Percentiles rank a stretch among this genome's conserved stretches.
Evolutionary conservation across 2,113 vertebrate species (phyloP).

Genomic region (Carassius gibelio): DNA sequence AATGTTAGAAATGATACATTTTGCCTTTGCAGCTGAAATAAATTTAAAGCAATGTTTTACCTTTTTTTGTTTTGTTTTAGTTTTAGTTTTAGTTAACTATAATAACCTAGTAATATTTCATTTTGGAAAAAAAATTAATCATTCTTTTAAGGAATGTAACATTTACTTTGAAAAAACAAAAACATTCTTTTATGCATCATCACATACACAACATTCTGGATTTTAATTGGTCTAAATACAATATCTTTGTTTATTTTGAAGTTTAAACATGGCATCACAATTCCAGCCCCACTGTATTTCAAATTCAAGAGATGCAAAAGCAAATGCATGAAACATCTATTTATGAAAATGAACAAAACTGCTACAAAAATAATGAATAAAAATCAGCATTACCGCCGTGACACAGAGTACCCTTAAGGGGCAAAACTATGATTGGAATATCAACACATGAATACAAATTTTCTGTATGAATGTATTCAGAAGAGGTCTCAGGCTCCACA

Average conservation of each 20-base stretch:
- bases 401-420: not conserved
- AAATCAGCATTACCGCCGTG: conserved; percentile 16
- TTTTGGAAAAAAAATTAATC: no score
- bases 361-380: not conserved
- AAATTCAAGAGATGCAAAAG: not conserved
- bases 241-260: not conserved
- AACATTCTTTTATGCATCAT: not conserved
- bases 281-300: not conserved
- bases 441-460: conserved; percentile 49
- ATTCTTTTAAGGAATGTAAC: no score
- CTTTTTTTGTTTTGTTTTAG: no score
- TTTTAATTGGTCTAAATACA: not conserved
- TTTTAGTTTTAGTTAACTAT: not conserved
- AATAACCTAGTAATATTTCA: not conserved
- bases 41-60: no score
- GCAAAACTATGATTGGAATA: conserved; percentile 33
- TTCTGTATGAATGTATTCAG: conserved; percentile 47
- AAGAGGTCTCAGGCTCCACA: conserved; percentile 3
- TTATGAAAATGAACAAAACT: not conserved
- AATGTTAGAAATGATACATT: not conserved
- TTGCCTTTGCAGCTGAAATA: no score
- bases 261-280: not conserved
- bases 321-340: not conserved
- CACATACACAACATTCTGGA: not conserved
- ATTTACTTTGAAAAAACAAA: no score